phyloP scores from a whole-genome alignment of 2,113 vertebrate species.

The Ctenomys sociabilis region DNA sequence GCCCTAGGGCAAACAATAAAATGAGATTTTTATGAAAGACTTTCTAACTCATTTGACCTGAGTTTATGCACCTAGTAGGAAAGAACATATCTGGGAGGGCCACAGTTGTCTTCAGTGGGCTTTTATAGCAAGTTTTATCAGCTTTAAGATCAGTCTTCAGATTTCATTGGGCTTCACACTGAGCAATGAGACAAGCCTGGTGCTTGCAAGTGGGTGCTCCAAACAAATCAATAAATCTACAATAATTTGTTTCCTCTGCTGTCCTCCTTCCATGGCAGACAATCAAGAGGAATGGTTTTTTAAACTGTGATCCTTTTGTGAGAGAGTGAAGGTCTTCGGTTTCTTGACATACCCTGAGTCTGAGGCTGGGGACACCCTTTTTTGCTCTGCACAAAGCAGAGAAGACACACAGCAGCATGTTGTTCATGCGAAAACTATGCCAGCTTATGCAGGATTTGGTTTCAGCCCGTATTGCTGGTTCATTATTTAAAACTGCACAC shows the following conservation, averaged over 20 bases:
- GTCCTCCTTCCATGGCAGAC: background rate
- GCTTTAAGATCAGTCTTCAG: background rate
- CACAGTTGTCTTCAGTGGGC: background rate
- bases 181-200: background rate
- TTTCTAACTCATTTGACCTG: background rate
- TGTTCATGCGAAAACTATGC: constrained; percentile 64
- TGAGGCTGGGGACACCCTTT: constrained; percentile 15
- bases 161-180: background rate
- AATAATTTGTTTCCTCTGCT: background rate
- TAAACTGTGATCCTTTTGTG: background rate
- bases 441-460: constrained; percentile 67
- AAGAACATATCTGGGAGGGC: background rate
- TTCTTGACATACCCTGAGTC: background rate
- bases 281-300: background rate
- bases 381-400: background rate
- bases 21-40: background rate
- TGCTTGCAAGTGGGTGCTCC: background rate
- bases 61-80: background rate
- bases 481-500: constrained; percentile 82
- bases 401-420: constrained; percentile 55
- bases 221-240: constrained; percentile 25
- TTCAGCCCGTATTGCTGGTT: constrained; percentile 71
- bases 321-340: background rate
- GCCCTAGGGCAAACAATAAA: background rate
- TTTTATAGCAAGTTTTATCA: background rate